Percentiles rank a stretch among this genome's conserved stretches.
Evolutionary conservation across 2,113 vertebrate genomes (phyloP).

Genomic region (Ginglymostoma cirratum): DNA sequence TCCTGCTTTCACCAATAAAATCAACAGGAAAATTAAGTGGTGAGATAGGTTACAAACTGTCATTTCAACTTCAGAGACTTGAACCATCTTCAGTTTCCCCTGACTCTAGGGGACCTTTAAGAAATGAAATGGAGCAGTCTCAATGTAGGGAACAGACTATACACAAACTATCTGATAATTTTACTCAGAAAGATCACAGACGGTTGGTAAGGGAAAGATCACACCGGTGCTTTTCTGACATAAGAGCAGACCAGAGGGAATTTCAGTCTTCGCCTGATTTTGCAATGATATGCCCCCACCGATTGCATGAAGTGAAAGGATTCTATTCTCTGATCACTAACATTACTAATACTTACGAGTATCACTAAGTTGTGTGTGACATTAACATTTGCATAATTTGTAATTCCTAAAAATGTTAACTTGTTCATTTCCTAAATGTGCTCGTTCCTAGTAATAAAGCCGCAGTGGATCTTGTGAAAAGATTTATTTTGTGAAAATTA

Average conservation of each 20-base stretch:
- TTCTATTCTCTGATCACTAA: not conserved
- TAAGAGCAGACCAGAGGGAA: not conserved
- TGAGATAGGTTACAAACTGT: not conserved
- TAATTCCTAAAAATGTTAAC: not conserved
- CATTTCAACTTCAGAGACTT: not conserved
- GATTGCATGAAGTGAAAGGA: not conserved
- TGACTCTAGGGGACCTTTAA: not conserved
- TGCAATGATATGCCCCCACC: not conserved
- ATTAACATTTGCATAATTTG: not conserved
- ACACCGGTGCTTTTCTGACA: not conserved
- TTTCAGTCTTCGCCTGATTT: not conserved
- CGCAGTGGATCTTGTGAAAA: not conserved
- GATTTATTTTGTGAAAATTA: not conserved
- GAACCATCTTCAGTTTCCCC: not conserved
- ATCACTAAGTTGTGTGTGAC: not conserved
- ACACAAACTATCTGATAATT: not conserved
- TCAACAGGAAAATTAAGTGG: not conserved
- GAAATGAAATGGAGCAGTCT: not conserved
- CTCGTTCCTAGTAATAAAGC: not conserved
- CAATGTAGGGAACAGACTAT: not conserved
- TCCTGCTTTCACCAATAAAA: not conserved
- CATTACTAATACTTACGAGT: not conserved
- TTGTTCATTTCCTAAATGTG: not conserved
- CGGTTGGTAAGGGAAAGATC: not conserved
- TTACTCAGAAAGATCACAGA: not conserved